Base-by-base conservation (phyloP, 2,888 invertebrate genomes). In the Drosophila formosana region DNA sequence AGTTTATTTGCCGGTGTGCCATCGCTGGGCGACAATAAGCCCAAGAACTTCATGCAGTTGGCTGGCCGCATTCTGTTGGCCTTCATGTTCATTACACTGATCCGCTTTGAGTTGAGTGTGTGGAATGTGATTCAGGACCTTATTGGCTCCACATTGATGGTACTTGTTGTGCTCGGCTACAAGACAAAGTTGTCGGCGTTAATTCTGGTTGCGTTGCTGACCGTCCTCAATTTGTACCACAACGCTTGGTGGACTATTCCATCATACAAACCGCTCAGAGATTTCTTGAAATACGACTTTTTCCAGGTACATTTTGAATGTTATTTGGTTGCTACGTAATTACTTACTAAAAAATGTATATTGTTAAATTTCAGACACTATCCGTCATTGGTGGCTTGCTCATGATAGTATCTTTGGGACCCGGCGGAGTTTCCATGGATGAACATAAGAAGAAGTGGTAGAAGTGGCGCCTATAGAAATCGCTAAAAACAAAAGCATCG, bases 241-340 rank as follows among this genome's bases (percentile, higher is more conserved):
- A 99, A 99, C 93, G 97, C 98, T 78, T 99, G 98, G 97, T 99
- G 99, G 99, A 95, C 95, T 88, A 96, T 99, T 91, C 98, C 99
- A 3, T 95, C 96, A 6, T 97, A 98, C 93, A 98, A 98, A 90
- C 98, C 99, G 60, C 96, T 99, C 84, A 94, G 99, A 92, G 99
- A 99, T 94, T 99, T 99, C 94, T 96, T 99, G 82, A 99, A 99
- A 94, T 99, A 99, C 92, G 99, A 99, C 93, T 99, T 99, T 94
- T 99, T 99, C 96, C 99, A 99, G 95, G 98, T 97, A 92, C 4
- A n/a, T 3, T 37, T 37, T n/a, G 4, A n/a, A 32, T 6, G 4
- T 25, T 8, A 18, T 32, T 2, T n/a, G 4, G 0, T 34, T n/a
- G 0, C 6, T 34, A 18, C 8, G 3, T 26, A 1, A 1, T 11